These are phyloP conservation scores for Mallotus villosus DNA, from an alignment of 2,797 vertebrate genomes.

Conservation along the genomic window DNA sequence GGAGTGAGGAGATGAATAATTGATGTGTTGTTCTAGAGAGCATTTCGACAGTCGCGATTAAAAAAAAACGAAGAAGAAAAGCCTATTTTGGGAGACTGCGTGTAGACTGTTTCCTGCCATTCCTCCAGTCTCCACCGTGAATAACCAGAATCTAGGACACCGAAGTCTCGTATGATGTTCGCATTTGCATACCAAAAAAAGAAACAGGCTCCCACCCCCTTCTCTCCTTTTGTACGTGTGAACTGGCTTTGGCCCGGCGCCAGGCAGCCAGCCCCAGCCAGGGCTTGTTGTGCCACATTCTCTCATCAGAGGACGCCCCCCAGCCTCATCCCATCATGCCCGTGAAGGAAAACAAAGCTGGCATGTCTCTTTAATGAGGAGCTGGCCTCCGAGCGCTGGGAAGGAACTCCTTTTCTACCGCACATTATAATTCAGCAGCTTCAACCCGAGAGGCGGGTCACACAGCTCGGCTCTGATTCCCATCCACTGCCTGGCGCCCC, in stretches of 20 bases:
- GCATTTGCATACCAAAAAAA: constrained; percentile 75
- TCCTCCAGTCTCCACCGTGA: constrained; percentile 58
- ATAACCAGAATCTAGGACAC: constrained; percentile 74
- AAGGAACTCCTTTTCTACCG: constrained; percentile 61
- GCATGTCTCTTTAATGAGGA: constrained; percentile 81
- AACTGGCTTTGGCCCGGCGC: constrained; percentile 67
- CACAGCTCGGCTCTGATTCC: constrained; percentile 43
- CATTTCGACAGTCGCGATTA: constrained; percentile 47
- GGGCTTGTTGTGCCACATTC: constrained; percentile 79
- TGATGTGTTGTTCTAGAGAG: constrained; percentile 60
- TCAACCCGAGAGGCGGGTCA: constrained; percentile 64
- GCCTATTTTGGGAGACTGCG: constrained; percentile 49
- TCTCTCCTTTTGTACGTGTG: constrained; percentile 57
- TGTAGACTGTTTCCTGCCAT: constrained; percentile 40
- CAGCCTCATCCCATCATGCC: constrained; percentile 67
- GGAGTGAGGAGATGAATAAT: constrained; percentile 65
- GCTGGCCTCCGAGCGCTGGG: constrained; percentile 63
- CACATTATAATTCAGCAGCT: constrained; percentile 69
- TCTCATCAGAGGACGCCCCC: constrained; percentile 67
- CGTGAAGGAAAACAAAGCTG: constrained; percentile 82
- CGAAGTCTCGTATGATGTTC: constrained; percentile 71
- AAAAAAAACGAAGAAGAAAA: constrained; percentile 20
- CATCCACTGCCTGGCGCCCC: constrained; percentile 28
- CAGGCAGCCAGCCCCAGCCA: constrained; percentile 69
- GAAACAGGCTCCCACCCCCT: constrained; percentile 42